Evolutionary conservation across 2,113 vertebrate species (phyloP).

Genomic region (Loxodonta africana): DNA sequence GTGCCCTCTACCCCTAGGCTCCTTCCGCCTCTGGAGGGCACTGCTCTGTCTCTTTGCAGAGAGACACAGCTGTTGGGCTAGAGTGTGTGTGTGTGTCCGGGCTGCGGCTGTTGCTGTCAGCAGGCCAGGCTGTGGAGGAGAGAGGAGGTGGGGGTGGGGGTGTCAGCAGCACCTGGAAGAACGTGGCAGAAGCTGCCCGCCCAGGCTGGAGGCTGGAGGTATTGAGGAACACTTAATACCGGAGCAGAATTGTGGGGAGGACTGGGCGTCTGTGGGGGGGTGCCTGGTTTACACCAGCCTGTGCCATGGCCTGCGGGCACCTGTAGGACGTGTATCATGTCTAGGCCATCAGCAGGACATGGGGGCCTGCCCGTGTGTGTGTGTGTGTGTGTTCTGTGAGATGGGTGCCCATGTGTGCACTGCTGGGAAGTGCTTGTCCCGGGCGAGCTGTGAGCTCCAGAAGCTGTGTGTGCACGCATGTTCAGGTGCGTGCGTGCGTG

Average conservation of each 20-base stretch:
- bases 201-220: neutral
- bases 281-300: neutral
- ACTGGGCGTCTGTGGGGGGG: neutral
- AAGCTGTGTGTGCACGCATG: neutral
- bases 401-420: rapidly evolving
- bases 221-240: neutral
- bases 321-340: slow-evolving; percentile 61
- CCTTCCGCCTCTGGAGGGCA: slow-evolving; percentile 9
- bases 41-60: neutral
- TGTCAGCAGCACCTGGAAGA: slow-evolving; percentile 57
- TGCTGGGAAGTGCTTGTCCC: neutral
- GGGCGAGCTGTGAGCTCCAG: neutral
- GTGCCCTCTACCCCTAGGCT: neutral
- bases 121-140: slow-evolving; percentile 65
- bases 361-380: neutral
- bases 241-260: neutral
- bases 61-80: slow-evolving; percentile 72
- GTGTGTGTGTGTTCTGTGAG: neutral
- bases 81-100: slow-evolving; percentile 16
- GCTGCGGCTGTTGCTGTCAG: slow-evolving; percentile 67
- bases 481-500: neutral
- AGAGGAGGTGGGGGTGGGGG: slow-evolving; percentile 30
- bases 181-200: slow-evolving; percentile 21
- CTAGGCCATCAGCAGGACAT: neutral
- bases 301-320: slow-evolving; percentile 38